Percentiles rank a stretch among this genome's conserved stretches.
phyloP scores from a whole-genome alignment of 1,140 invertebrate genomes.

The Drosophila triauraria region DNA sequence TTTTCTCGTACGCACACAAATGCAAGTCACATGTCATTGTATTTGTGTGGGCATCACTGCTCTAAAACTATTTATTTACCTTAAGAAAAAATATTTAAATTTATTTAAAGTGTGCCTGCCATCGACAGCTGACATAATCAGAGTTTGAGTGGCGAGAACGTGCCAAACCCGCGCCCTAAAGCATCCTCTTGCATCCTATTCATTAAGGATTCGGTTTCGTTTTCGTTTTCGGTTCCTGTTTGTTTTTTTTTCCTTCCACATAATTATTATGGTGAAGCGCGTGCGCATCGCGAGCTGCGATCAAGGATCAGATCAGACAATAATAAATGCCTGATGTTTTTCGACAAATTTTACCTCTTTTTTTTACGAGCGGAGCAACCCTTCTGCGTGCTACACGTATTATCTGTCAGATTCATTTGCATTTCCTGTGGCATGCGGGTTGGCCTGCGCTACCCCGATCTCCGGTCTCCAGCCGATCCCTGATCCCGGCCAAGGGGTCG shows the following conservation, averaged over 20 bases:
- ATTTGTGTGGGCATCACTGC: too few species aligned
- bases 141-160: constrained; percentile 28
- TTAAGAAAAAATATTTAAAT: constrained; percentile 12
- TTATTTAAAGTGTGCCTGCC: not conserved
- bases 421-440: constrained; percentile 64
- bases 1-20: too few species aligned
- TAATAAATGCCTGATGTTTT: constrained; percentile 69
- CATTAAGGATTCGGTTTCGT: not conserved
- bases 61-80: not conserved
- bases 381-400: constrained; percentile 24
- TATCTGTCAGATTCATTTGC: constrained; percentile 83
- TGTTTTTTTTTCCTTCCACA: constrained; percentile 3
- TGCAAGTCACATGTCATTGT: too few species aligned
- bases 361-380: constrained; percentile 54
- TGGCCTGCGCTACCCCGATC: constrained; percentile 31
- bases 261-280: constrained; percentile 36
- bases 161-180: constrained; percentile 45
- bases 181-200: constrained; percentile 16
- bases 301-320: constrained; percentile 45
- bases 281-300: constrained; percentile 48
- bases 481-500: constrained; percentile 46
- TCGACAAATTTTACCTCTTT: constrained; percentile 79
- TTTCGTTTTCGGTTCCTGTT: not conserved
- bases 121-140: constrained; percentile 36
- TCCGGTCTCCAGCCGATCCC: constrained; percentile 17